Evolutionary conservation across 1,140 invertebrate species (phyloP).

Genomic region (Pararge aegeria): DNA sequence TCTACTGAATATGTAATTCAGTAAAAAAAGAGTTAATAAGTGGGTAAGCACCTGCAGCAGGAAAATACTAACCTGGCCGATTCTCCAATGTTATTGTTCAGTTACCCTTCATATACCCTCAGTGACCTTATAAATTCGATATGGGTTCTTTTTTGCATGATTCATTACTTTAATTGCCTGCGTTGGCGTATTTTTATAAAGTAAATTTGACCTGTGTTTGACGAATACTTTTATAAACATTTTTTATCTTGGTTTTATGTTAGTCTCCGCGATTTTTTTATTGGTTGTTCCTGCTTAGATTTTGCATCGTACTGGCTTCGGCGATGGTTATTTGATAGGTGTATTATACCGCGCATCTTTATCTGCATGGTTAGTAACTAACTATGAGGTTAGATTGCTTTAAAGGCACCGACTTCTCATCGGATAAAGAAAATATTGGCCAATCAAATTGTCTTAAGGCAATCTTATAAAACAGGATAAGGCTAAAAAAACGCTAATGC

Average conservation of each 20-base stretch:
- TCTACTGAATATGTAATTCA: too few species aligned
- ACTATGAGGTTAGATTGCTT: too few species aligned
- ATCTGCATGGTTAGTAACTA: too few species aligned
- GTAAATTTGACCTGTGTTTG: too few species aligned
- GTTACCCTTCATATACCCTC: not conserved
- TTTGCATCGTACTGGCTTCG: too few species aligned
- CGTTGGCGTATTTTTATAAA: not conserved
- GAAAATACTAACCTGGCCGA: not conserved
- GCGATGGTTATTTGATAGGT: too few species aligned
- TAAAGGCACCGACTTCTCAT: too few species aligned
- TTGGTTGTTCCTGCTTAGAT: too few species aligned
- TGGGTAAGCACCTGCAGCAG: not conserved
- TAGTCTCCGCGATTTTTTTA: not conserved
- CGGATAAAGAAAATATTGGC: too few species aligned
- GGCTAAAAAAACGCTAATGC: not conserved
- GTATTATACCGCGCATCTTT: too few species aligned
- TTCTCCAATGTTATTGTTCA: not conserved
- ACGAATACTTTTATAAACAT: too few species aligned
- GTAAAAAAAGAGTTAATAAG: not conserved
- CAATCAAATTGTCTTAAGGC: not conserved
- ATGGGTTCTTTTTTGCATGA: not conserved
- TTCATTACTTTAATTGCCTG: not conserved
- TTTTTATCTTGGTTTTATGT: too few species aligned
- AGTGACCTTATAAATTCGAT: not conserved
- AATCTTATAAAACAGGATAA: not conserved